Base-by-base conservation (phyloP, 2,888 invertebrate genomes). In the Zeuzera pyrina region DNA sequence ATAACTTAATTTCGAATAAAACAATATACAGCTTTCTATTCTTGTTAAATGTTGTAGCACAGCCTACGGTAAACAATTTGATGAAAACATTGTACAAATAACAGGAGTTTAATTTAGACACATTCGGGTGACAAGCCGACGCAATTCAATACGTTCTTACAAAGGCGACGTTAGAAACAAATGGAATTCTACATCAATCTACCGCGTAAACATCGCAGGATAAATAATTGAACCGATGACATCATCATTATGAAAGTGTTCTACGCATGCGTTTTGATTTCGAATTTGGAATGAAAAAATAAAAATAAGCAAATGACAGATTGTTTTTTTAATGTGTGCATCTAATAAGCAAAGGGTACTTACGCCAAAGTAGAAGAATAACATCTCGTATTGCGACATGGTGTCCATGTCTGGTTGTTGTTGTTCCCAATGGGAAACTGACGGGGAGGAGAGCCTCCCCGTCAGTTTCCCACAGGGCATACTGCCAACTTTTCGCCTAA, bases 321-420 rank as follows among this genome's bases (percentile, higher is more conserved):
- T 5, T 8, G 12, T 12, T 25, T 8, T 6, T 25, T 25, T 12
- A 6, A 25, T 12, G 12, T 25, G 13, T 23, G 23, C 5, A 25
- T 12, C 12, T 12, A 25, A 6, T 6, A 12, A 13, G 13, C 10
- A 14, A 11, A 4, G 5, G 12, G 19, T 36, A 66, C 74, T 73
- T 47, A 77, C 76, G 47, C 76, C 77, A 25, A 76, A 73, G 49
- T 68, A 69, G 8, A 47, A 50, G 38, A 66, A 55, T 3, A 71
- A 39, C 0, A 46, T 54, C 10, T 45, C 38, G 36, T 56, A 57
- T 13, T 53, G 44, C 37, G 67, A 61, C 77, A 76, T 77, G 69
- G 63, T 65, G 57, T 52, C 53, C 11, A 10, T 28, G 12, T 48
- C 52, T 52, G n/a, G n/a, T n/a, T n/a, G n/a, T n/a, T n/a, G 44